These are phyloP conservation scores for Pseudomyrmex concolor DNA, from an alignment of 1,140 invertebrate genomes.

Conservation along the genomic window DNA sequence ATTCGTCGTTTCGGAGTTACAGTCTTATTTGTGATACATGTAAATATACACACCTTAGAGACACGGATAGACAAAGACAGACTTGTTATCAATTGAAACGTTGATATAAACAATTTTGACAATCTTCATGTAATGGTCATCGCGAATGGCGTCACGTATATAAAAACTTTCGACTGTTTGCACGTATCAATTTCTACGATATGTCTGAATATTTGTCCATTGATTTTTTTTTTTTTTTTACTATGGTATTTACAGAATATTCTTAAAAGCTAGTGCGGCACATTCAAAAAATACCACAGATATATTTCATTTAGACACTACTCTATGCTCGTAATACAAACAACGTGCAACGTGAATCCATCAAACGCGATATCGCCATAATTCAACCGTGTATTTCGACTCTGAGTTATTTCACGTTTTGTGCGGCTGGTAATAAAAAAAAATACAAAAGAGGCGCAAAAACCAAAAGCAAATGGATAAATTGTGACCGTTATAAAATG, in stretches of 20 bases:
- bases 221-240: conserved; percentile 13
- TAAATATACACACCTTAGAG: neutral
- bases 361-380: conserved; percentile 53
- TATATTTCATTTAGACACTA: conserved; percentile 56
- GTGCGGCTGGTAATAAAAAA: conserved; percentile 39
- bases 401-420: conserved; percentile 51
- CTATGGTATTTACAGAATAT: conserved; percentile 47
- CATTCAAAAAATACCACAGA: conserved; percentile 48
- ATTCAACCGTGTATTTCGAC: conserved; percentile 54
- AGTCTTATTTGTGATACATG: neutral
- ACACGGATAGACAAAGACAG: neutral
- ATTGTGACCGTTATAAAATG: conserved; percentile 42
- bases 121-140: neutral
- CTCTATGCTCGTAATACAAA: conserved; percentile 29
- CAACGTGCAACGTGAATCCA: conserved; percentile 47
- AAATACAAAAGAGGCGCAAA: neutral
- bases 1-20: neutral
- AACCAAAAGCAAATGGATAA: conserved; percentile 52
- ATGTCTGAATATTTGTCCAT: neutral
- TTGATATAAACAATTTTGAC: neutral
- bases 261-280: conserved; percentile 39
- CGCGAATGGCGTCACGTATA: neutral
- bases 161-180: neutral
- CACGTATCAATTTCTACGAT: conserved; percentile 1
- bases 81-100: neutral